A percentile compares a stretch with the other conserved stretches of the same genome.
Evolutionary conservation across 2,113 vertebrate species (phyloP).

Genomic region (Lethenteron reissneri): DNA sequence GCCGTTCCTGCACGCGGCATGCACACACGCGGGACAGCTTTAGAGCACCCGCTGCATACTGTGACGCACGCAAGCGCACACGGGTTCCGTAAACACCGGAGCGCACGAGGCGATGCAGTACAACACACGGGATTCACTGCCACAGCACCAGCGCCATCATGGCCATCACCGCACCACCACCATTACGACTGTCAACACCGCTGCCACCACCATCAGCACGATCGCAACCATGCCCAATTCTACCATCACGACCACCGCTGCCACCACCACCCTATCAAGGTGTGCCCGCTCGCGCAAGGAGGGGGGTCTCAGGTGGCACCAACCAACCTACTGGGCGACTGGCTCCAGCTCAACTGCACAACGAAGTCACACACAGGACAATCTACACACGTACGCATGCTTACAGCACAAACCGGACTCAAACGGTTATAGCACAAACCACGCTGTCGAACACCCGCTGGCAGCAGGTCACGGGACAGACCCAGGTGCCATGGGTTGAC

Average conservation of each 20-base stretch:
- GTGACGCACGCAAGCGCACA: not conserved
- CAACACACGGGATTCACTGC: not conserved
- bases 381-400: not conserved
- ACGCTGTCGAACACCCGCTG: not conserved
- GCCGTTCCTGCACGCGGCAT: constrained; percentile 34
- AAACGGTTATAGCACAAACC: not conserved
- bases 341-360: no score
- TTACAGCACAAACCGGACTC: not conserved
- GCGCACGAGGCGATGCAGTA: not conserved
- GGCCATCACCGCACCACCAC: no score
- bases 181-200: no score
- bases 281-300: no score
- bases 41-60: not conserved
- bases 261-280: no score
- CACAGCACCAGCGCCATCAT: not conserved
- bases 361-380: not conserved
- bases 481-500: no score
- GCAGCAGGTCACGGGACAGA: no score
- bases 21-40: not conserved
- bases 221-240: no score
- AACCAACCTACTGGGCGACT: no score
- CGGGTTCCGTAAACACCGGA: not conserved
- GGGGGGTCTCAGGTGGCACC: no score
- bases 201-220: no score
- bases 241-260: no score